Percentiles rank a stretch among this genome's conserved stretches.
Conservation (phyloP, 2,797 vertebrate genomes). For the Girardinus metallicus region DNA sequence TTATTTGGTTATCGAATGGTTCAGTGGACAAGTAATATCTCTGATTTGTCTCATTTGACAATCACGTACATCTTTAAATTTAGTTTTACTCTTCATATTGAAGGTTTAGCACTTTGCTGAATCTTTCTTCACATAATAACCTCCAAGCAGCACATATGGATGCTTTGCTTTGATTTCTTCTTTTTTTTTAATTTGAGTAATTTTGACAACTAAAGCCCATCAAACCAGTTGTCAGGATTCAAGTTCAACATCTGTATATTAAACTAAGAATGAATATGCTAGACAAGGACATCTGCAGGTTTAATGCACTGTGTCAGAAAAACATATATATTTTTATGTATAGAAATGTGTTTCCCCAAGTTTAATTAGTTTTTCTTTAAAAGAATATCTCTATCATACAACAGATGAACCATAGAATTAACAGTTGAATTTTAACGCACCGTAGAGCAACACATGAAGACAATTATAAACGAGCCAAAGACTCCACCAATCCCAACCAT, state of each 20-base stretch:
- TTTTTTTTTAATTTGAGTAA: background rate
- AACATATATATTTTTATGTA: background rate
- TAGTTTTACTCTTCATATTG: background rate
- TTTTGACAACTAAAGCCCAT: background rate
- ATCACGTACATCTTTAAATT: background rate
- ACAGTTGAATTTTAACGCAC: constrained; percentile 80
- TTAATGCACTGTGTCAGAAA: background rate
- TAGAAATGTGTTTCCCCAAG: background rate
- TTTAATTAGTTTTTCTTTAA: background rate
- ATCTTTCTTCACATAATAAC: background rate
- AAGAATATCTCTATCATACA: background rate
- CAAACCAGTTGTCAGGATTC: background rate
- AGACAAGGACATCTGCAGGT: background rate
- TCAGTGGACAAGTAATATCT: background rate
- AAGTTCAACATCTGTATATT: background rate
- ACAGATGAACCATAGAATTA: background rate
- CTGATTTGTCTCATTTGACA: background rate
- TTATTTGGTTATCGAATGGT: background rate
- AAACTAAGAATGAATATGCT: background rate
- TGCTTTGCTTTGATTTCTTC: background rate
- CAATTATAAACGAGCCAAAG: constrained; percentile 94
- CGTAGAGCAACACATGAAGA: constrained; percentile 97
- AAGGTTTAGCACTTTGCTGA: background rate
- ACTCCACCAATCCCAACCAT: constrained; percentile 95
- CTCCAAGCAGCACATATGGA: background rate